Base-by-base conservation (phyloP, 2,797 vertebrate genomes). In the Emydoidea blandingii region DNA sequence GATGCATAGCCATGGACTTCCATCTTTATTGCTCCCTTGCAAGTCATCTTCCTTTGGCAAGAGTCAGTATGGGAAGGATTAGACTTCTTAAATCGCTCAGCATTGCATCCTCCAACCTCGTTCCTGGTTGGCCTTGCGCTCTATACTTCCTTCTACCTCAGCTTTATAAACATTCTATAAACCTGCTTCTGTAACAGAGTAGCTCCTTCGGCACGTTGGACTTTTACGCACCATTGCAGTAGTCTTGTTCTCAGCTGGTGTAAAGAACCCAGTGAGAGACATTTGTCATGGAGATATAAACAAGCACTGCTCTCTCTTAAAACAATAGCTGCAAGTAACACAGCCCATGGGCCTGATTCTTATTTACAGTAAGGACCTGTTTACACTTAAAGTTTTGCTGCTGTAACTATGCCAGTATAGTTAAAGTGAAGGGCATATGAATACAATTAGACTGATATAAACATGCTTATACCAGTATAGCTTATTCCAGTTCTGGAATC, bases 401-500 rank as follows among this genome's bases (percentile, higher is more conserved):
- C 8, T 62, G 44, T 1, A 44, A 11, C n/a, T 84, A 59, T 57
- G 44, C 74, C 44, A 29, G 14, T 29, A 29, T 15, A 76, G n/a
- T 68, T 68, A 37, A 21, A 68, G 11, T 37, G n/a, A 68, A 68
- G 65, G 19, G 9, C n/a, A 3, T 34, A 3, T 85, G 3, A 57
- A 41, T 12, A 53, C 88, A 91, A 79, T 0, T 52, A 4, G 53
- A 5, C 16, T 81, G 27, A 4, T 4, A 1, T 54, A 25, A 87
- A 81, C 81, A 12, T 0, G 1, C 6, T 11, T 0, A 2, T 3
- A 1, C 14, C 1, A 1, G 1, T 23, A 34, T 27, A 41, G 9
- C 83, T 81, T 88, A 68, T 23, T 3, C 8, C 23, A 27, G 50
- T 47, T 85, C 78, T 88, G 27, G 11, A 34, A 12, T 1, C 5